phyloP scores from a whole-genome alignment of 1,140 invertebrate species.

The Drosophila santomea region DNA sequence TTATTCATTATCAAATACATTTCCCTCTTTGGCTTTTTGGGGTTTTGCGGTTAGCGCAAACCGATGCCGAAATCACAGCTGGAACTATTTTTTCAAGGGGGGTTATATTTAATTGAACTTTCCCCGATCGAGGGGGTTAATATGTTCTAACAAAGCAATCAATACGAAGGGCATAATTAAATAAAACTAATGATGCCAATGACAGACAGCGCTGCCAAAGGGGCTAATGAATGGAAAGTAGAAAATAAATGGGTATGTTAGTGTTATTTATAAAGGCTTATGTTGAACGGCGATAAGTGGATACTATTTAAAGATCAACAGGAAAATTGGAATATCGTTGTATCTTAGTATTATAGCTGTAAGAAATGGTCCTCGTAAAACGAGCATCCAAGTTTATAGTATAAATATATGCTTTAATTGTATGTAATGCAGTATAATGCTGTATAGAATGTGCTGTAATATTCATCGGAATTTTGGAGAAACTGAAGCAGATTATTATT shows the following conservation, averaged over 20 bases:
- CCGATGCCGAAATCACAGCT: slow-evolving; percentile 67
- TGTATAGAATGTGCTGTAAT: too few species aligned
- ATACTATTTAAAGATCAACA: slow-evolving; percentile 4
- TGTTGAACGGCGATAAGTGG: slow-evolving; percentile 13
- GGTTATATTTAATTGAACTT: slow-evolving; percentile 76
- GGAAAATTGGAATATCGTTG: not conserved
- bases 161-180: slow-evolving; percentile 80
- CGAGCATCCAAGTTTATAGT: not conserved
- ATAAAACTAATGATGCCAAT: slow-evolving; percentile 84
- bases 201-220: slow-evolving; percentile 59
- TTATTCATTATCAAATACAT: slow-evolving; percentile 84
- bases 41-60: slow-evolving; percentile 62
- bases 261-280: slow-evolving; percentile 27
- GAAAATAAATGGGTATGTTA: slow-evolving; percentile 27
- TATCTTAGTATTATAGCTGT: too few species aligned
- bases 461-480: too few species aligned
- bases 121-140: slow-evolving; percentile 66
- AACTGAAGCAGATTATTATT: not conserved
- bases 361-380: too few species aligned
- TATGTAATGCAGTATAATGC: too few species aligned
- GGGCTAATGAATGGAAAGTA: slow-evolving; percentile 58
- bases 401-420: too few species aligned
- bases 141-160: slow-evolving; percentile 82
- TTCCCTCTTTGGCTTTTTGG: slow-evolving; percentile 38
- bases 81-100: slow-evolving; percentile 37